These are phyloP conservation scores for Drosophila paramelanica DNA, from an alignment of 2,888 invertebrate genomes.

Conservation along the genomic window DNA sequence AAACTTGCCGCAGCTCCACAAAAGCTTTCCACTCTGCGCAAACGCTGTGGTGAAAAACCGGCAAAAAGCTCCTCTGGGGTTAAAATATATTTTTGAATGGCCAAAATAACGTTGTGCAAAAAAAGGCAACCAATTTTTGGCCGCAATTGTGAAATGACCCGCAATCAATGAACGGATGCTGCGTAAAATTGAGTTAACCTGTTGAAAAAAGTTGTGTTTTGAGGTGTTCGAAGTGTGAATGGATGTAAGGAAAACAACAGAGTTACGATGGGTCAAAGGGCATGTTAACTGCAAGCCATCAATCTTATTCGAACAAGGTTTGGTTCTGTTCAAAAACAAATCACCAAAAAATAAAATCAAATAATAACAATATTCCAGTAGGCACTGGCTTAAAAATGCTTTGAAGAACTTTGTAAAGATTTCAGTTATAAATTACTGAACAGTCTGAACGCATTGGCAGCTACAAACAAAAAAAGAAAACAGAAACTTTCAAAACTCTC, in stretches of 20 bases:
- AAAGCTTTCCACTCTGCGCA: conserved; percentile 62
- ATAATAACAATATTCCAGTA: conserved; percentile 12
- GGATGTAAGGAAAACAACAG: not conserved
- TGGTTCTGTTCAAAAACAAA: too few relatives aligned
- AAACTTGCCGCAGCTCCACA: conserved; percentile 37
- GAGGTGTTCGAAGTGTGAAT: conserved; percentile 13
- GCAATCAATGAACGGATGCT: conserved; percentile 57
- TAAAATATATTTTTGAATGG: conserved; percentile 40
- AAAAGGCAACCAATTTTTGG: not conserved
- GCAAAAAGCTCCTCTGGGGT: conserved; percentile 42
- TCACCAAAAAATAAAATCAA: too few relatives aligned
- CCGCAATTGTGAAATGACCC: conserved; percentile 45
- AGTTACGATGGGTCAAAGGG: too few relatives aligned
- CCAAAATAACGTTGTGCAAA: conserved; percentile 49
- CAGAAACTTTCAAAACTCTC: not conserved
- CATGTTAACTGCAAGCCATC: too few relatives aligned
- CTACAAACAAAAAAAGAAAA: not conserved
- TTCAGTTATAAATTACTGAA: conserved; percentile 10
- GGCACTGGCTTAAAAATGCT: conserved; percentile 10
- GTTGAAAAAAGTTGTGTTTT: not conserved
- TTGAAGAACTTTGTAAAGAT: too few relatives aligned
- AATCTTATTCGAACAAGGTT: too few relatives aligned
- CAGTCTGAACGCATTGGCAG: conserved; percentile 24
- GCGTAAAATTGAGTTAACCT: conserved; percentile 19
- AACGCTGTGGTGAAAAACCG: conserved; percentile 55